Evolutionary conservation across 2,113 vertebrate species (phyloP), one percentile per base, ranked within the genome.

Genomic region (Oncorhynchus keta): DNA sequence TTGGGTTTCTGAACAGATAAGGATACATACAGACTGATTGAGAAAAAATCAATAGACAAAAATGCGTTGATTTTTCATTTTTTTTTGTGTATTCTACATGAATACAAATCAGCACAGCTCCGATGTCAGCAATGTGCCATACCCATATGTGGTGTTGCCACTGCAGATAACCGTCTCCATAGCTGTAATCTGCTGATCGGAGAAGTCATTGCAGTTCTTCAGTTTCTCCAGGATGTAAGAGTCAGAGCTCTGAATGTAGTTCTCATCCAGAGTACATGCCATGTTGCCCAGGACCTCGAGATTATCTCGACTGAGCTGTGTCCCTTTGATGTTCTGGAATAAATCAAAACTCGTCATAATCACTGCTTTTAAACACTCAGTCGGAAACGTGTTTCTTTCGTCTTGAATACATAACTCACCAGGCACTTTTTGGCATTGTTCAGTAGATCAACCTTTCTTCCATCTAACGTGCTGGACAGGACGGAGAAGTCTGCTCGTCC

Each of bases 171-270:
- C 39, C 0, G 22, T 68, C 26, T 88, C 72, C 51, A 86, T 48
- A 28, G 82, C 79, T 22, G 7, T 2, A 8, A 78, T 59, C 76
- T 88, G 86, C 1, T 2, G 16, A 5, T 24, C 45, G 16, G 82
- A 76, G 49, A 86, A 79, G 16, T 67, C 65, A 14, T 7, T 72
- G 77, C 86, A 88, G 69, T 76, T 86, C 81, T 86, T 86, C 4
- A 88, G 66, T 12, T 84, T 76, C 77, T 88, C 86, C 64, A 88
- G 49, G 65, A 88, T 84, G n/a, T 30, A 7, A 35, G 80, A 73
- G 67, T 88, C 81, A 18, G 86, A 84, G 71, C 76, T 84, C 26
- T 16, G 49, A 66, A 88, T 86, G 79, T 71, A 77, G 4, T 68
- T 14, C 26, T 49, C 24, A 35, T 70, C 45, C 55, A 83, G 39